Evolutionary conservation across 2,888 invertebrate genomes (phyloP), one percentile per base, ranked within the genome.

Genomic region (Seira ritae): DNA sequence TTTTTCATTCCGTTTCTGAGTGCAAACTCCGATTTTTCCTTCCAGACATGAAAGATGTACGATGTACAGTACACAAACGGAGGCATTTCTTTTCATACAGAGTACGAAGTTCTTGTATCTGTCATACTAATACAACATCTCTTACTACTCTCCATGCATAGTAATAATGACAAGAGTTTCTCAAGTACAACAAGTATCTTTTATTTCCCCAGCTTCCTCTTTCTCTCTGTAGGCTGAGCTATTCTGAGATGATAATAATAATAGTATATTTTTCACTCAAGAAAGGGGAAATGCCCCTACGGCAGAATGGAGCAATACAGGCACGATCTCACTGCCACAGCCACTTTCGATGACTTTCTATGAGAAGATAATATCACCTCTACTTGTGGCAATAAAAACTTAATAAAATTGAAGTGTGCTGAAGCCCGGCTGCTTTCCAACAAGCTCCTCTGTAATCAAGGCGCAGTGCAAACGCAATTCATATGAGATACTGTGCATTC

Each of bases 191-290:
- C 24, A 20, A 62, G 65, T 19, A 73, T 73, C 42, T 15, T 24
- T 73, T 62, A 69, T 23, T 73, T 62, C 73, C 62, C 55, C 1
- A 12, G n/a, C n/a, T 55, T 19, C 55, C 23, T 12, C 1, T 50
- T 37, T 70, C 50, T 42, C 6, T 55, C 71, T 50, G 17, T 23
- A 1, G 12, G 6, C 31, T 31, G 6, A 37, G 31, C 31, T 31
- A 31, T 37, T 68, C 42, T 15, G 15, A 50, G 10, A 20, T 62
- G 20, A 20, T 50, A 62, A 19, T 62, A 62, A 62, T 62, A 62
- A 20, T 62, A 62, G 62, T 62, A 22, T 62, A 62, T n/a, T 62
- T 62, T 62, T 62, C 20, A 62, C 62, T 62, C 62, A 62, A 62
- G 62, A 62, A 62, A 20, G 62, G 22, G 19, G 62, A 20, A 62